Evolutionary conservation across 2,888 invertebrate genomes (phyloP), one percentile per base, ranked within the genome.

Genomic region (Sturmia bella): DNA sequence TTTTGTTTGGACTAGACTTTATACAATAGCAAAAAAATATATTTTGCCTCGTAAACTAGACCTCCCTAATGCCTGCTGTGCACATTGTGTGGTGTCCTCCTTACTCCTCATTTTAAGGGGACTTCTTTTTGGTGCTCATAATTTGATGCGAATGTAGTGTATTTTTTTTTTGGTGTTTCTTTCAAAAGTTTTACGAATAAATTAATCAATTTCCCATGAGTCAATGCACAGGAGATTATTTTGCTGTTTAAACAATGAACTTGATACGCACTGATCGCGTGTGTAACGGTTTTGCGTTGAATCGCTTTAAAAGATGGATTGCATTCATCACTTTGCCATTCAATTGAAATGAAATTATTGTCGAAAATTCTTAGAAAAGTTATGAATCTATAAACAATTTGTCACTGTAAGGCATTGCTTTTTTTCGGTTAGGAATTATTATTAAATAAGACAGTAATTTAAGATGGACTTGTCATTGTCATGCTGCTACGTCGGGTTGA

Each of bases 131-230:
- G 9, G 9, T 7, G 7, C 9, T 32, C 6, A 5, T 27, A 13
- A 15, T 43, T 24, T n/a, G n/a, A 27, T 6, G 17, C n/a, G 32
- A 17, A 19, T 2, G 13, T 32, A 37, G 13, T 50, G 19, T 56
- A 37, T 15, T 11, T 6, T 56, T 56, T 2, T 37, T 37, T 11
- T 3, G 32, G 32, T 3, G 4, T 3, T 32, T 32, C 15, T 32
- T 37, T 12, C 13, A 24, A n/a, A n/a, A 43, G 54, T 13, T 43
- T 24, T 68, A n/a, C n/a, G 19, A 21, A n/a, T 48, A 11, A 50
- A n/a, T 57, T 57, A 15, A 57, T 57, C 9, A 59, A 43, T 59
- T 75, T 13, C 50, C 66, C 45, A 57, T 68, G 75, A 75, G 41
- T 75, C 57, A 75, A 75, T 41, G 21, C 17, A 13, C 24, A 6